phyloP scores from a whole-genome alignment of 92 coral and sea anemone species.

The Montipora capitata region DNA sequence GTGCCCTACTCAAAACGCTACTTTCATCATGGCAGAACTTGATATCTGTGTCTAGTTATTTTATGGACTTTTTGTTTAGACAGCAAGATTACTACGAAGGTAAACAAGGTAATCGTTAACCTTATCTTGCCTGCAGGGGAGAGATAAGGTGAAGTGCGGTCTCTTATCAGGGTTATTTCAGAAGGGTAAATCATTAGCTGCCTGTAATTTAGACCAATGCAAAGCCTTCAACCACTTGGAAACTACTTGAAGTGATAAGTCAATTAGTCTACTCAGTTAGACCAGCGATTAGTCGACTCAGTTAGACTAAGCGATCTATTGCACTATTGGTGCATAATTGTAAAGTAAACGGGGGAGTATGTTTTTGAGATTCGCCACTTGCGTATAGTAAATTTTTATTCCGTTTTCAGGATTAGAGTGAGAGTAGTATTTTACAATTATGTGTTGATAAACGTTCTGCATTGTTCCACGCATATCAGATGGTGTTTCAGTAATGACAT shows the following conservation, averaged over 20 bases:
- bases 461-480: too few relatives aligned
- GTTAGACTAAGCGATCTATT: too few relatives aligned
- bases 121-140: not conserved
- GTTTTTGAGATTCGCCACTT: too few relatives aligned
- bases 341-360: too few relatives aligned
- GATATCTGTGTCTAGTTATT: not conserved
- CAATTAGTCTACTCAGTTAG: not conserved
- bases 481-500: too few relatives aligned
- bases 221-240: not conserved
- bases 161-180: slow-evolving; percentile 27
- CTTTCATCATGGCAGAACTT: not conserved
- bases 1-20: not conserved
- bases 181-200: not conserved
- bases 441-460: too few relatives aligned
- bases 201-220: slow-evolving; percentile 25
- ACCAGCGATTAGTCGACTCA: too few relatives aligned
- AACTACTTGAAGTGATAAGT: not conserved
- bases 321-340: not conserved
- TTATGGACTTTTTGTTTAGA: not conserved
- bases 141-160: slow-evolving; percentile 2
- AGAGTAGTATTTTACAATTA: too few relatives aligned
- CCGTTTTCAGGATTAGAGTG: too few relatives aligned
- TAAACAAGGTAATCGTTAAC: slow-evolving; percentile 1
- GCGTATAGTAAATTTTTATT: too few relatives aligned
- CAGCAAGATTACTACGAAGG: not conserved